Percentiles rank a stretch among this genome's conserved stretches.
phyloP scores from a whole-genome alignment of 1,140 invertebrate genomes.

The Papilio glaucus region DNA sequence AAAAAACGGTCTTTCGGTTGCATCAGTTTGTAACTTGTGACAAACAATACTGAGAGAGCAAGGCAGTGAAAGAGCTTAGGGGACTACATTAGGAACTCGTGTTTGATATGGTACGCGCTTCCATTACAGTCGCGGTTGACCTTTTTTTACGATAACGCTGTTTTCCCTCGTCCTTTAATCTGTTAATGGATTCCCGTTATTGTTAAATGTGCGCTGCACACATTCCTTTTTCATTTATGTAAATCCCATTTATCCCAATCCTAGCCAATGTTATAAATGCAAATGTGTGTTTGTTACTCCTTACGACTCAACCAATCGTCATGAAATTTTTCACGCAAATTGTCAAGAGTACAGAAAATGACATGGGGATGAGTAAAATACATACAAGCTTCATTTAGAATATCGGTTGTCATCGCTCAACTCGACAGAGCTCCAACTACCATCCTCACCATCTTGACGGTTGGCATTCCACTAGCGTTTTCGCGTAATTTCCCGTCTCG shows the following conservation, averaged over 20 bases:
- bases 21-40: neutral
- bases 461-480: too few relatives aligned
- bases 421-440: too few relatives aligned
- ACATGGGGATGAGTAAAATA: too few relatives aligned
- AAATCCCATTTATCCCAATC: conserved; percentile 1
- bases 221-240: neutral
- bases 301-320: too few relatives aligned
- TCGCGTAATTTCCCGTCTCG: too few relatives aligned
- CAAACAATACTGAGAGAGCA: neutral
- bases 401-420: too few relatives aligned
- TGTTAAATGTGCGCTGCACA: conserved; percentile 7
- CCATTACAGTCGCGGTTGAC: conserved; percentile 7
- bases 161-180: conserved; percentile 15
- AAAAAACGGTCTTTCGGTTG: neutral
- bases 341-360: too few relatives aligned
- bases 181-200: conserved; percentile 14
- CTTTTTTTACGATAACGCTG: conserved; percentile 5
- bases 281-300: too few relatives aligned
- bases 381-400: too few relatives aligned
- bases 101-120: conserved; percentile 4
- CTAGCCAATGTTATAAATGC: too few relatives aligned
- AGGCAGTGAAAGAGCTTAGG: neutral
- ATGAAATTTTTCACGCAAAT: too few relatives aligned
- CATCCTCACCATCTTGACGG: too few relatives aligned
- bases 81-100: conserved; percentile 7